phyloP scores from a whole-genome alignment of 2,797 vertebrate species.

The Orestias chungarensis region DNA sequence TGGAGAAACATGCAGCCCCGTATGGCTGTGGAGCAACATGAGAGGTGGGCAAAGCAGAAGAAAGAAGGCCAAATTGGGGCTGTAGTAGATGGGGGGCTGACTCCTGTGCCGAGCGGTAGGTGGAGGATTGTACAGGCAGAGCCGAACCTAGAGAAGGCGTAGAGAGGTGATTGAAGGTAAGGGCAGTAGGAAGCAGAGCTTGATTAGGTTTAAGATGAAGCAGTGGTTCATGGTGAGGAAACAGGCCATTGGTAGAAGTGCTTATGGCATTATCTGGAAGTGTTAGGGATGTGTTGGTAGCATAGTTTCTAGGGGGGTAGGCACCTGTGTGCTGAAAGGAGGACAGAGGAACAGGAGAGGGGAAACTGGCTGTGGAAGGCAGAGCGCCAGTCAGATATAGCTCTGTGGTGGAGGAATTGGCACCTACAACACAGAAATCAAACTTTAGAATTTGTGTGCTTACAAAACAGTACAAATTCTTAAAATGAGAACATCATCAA shows the following conservation, averaged over 20 bases:
- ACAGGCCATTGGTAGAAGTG: conserved; percentile 90
- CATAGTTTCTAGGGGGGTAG: conserved; percentile 91
- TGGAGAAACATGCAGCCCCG: conserved; percentile 89
- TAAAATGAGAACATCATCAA: neutral
- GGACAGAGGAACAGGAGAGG: conserved; percentile 87
- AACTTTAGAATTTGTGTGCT: neutral
- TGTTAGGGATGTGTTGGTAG: conserved; percentile 87
- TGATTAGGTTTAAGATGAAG: conserved; percentile 93
- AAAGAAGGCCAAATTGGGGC: conserved; percentile 94
- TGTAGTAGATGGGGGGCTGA: conserved; percentile 98
- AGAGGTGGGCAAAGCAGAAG: conserved; percentile 85
- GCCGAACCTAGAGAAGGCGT: conserved; percentile 84
- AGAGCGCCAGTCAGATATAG: conserved; percentile 94
- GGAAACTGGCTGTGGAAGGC: conserved; percentile 92
- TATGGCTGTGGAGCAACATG: conserved; percentile 89
- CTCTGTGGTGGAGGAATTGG: conserved; percentile 92
- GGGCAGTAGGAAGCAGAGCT: conserved; percentile 86
- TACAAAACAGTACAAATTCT: neutral
- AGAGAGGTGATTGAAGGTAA: conserved; percentile 92
- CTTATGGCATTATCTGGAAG: conserved; percentile 93
- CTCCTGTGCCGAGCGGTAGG: conserved; percentile 98
- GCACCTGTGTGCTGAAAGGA: conserved; percentile 92
- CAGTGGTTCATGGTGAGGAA: conserved; percentile 89
- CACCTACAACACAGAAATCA: conserved; percentile 75
- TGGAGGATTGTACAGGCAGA: conserved; percentile 95